Evolutionary conservation across 1,140 invertebrate species (phyloP), one percentile per base, ranked within the genome.

Genomic region (Heliconius himera): DNA sequence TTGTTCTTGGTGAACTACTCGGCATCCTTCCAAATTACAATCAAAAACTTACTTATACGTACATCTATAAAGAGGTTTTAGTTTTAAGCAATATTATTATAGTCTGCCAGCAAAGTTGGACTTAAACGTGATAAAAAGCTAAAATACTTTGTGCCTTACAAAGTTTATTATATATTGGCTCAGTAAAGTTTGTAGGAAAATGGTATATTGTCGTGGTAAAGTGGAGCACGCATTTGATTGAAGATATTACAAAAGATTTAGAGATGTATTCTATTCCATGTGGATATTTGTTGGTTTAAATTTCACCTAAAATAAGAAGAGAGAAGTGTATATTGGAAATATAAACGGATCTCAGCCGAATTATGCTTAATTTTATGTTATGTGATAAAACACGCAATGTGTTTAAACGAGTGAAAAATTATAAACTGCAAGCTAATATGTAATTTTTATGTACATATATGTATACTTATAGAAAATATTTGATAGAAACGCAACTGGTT

Each of bases 1-100:
- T 81, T 78, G 80, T 78, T 81, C 80, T 81, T 81, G 70, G 76
- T 78, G 80, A 81, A 81, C 80, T 81, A 81, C 76, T 81, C 60
- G 76, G 76, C 56, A 81, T 46, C n/a, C 71, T 75, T 74, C 79
- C 72, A 74, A 81, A 81, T 81, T 74, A 76, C 79, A 73, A 73
- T 81, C 75, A 76, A 81, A 66, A 81, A 77, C 74, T 81, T 77
- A 70, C 51, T 36, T 73, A 78, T 60, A 78, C 56, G 29, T 66
- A 66, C 13, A 46, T 46, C n/a, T 76, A 76, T 70, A 76, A 70
- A 76, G 38, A 66, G 51, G 74, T 49, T 76, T 76, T 46, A 70
- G 36, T 26, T 70, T 72, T 38, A 66, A 66, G 22, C 60, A 66
- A 66, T 66, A 66, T 66, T 66, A 66, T 66, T 22, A 66, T 66